Conservation (phyloP, 2,888 invertebrate genomes). For the Oscheius sp. region DNA sequence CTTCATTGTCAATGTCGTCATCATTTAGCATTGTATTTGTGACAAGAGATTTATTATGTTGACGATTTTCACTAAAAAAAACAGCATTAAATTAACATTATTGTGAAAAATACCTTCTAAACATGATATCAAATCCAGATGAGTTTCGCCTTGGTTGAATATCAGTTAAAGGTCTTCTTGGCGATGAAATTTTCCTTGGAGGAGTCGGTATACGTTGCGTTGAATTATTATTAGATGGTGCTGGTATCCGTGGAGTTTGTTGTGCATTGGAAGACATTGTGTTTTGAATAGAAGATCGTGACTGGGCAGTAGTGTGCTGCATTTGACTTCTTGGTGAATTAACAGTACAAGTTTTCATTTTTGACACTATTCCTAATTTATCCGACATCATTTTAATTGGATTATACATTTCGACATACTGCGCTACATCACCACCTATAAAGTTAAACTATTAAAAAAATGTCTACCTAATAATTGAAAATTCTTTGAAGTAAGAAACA, state of each 20-base stretch:
- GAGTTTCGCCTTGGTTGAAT: too few relatives aligned
- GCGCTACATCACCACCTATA: conserved; percentile 11
- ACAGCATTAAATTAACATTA: neutral
- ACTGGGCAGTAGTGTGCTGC: neutral
- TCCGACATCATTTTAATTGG: conserved; percentile 17
- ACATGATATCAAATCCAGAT: too few relatives aligned
- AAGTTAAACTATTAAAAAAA: neutral
- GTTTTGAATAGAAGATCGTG: neutral
- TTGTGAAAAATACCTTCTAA: too few relatives aligned
- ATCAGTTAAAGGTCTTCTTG: neutral
- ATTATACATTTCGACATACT: neutral
- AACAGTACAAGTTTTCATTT: too few relatives aligned
- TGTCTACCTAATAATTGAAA: conserved; percentile 9
- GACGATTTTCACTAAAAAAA: neutral
- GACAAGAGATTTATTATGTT: neutral
- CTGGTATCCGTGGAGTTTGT: neutral
- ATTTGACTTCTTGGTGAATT: neutral
- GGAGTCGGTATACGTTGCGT: neutral
- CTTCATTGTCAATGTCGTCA: conserved; percentile 1
- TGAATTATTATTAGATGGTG: too few relatives aligned
- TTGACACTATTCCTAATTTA: neutral
- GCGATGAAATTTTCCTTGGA: neutral
- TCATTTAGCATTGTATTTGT: neutral
- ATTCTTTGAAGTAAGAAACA: neutral
- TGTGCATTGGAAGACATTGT: neutral